A percentile compares a stretch with the other conserved stretches of the same genome.
These are phyloP conservation scores for Stichopus horrens DNA, from an alignment of 53 echinoderm and acorn worm genomes.

Conservation along the genomic window DNA sequence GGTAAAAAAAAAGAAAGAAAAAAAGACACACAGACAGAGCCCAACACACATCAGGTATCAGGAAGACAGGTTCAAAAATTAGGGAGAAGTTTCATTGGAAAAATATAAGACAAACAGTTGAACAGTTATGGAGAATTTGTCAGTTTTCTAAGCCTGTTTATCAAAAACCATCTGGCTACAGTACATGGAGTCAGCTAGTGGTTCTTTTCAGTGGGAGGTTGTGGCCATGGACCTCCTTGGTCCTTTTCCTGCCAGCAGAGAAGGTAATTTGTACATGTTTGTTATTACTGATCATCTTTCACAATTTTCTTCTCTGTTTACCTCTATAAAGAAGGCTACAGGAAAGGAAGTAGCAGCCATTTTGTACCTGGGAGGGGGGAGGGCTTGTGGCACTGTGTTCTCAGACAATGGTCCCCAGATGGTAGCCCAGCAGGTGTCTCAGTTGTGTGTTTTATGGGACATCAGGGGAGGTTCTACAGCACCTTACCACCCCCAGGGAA, in stretches of 20 bases:
- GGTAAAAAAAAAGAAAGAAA: no score
- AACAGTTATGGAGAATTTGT: conserved; percentile 35
- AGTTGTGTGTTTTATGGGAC: conserved; percentile 26
- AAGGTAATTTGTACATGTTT: conserved; percentile 51
- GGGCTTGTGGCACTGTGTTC: neutral
- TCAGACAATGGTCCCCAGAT: conserved; percentile 26
- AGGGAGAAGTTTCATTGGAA: conserved; percentile 36
- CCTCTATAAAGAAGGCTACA: conserved; percentile 1
- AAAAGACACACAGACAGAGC: no score
- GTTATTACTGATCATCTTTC: conserved; percentile 48
- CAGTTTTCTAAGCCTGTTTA: conserved; percentile 51
- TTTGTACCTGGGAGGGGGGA: conserved; percentile 9
- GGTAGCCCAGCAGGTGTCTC: neutral
- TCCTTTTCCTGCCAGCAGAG: conserved; percentile 50
- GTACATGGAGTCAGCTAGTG: conserved; percentile 45
- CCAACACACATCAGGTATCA: conserved; percentile 1
- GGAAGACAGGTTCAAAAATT: conserved; percentile 50
- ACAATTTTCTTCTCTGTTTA: conserved; percentile 46
- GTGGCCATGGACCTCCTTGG: conserved; percentile 56
- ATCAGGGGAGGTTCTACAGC: conserved; percentile 55
- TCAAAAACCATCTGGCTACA: conserved; percentile 49
- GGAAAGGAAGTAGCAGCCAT: neutral
- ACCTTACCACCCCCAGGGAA: conserved; percentile 64
- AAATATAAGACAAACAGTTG: conserved; percentile 15
- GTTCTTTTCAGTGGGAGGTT: conserved; percentile 47